Evolutionary conservation across 2,797 vertebrate genomes (phyloP), one percentile per base, ranked within the genome.

Genomic region (Cynodonichthys magdalenae): DNA sequence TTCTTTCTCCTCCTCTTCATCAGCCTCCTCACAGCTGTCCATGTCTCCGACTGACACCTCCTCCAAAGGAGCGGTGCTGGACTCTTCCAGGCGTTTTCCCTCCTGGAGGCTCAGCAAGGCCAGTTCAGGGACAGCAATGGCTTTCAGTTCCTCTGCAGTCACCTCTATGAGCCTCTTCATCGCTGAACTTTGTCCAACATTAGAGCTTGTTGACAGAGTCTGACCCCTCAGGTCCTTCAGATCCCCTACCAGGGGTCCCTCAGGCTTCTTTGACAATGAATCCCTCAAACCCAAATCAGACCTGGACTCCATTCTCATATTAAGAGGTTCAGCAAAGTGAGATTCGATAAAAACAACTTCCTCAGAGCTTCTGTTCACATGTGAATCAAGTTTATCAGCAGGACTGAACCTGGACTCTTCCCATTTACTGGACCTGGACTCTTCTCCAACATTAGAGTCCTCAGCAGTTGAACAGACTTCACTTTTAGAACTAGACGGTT

Each of bases 21-120:
- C 64, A 1, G 59, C 83, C 53, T 88, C 86, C 52, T 86, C 82
- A 17, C 85, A 89, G 60, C 88, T 89, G 65, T 90, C 83, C 66
- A 81, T 20, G 5, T 75, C 52, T 66, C 59, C 59, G 0, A 8
- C 53, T 0, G 67, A 63, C 36, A 9, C 6, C 31, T 52, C 52
- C 12, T 69, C 20, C 4, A 6, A 6, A 31, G 15, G n/a, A 10
- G 44, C 31, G 0, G 9, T 2, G 0, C 11, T 45, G 0, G 28
- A 46, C 44, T 19, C 19, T 0, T 69, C 11, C 6, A 55, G 19
- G 2, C 0, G 36, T 7, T 7, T 19, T 15, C 53, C 59, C 15
- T 70, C 71, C 3, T 15, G 58, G 11, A 20, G 18, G 2, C 15
- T 51, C 18, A 53, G n/a, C 27, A 64, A 0, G 0, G 39, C 5